Evolutionary conservation across 1,140 invertebrate species (phyloP), one percentile per base, ranked within the genome.

Genomic region (Calosoma granatense): DNA sequence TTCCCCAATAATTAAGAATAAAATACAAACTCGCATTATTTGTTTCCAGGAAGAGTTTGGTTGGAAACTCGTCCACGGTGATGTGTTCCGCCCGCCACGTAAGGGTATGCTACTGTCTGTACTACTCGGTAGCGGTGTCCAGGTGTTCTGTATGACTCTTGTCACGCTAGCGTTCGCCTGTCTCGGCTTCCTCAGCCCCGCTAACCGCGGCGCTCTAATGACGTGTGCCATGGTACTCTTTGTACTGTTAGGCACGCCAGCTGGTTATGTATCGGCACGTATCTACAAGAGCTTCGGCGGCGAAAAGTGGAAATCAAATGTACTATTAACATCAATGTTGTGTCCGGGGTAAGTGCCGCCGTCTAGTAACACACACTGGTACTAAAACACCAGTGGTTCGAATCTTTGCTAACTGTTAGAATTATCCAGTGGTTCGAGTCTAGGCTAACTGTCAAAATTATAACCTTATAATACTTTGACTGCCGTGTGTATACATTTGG

Each of bases 211-310:
- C 14, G 92, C 96, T 6, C 72, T 99, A 36, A 98, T 99, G 95
- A 99, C 96, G 2, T 98, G 94, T 74, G 89, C 94, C 15, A 84
- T 97, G 80, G 88, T 96, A 1, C 80, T 96, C 36, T 99, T 92
- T 74, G 95, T 98, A 1, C 86, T 94, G 57, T 79, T 98, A 14
- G 97, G 96, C 22, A 94, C 92, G 1, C 90, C 91, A 20, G 94
- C 95, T 58, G 97, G 97, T 6, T 98, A 96, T 74, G 87, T 94
- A 20, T 96, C 94, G 51, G 92, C 97, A 3, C 78, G 95, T 63
- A 86, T 99, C 61, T 99, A 98, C 72, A 99, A 98, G 78, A 96
- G 92, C 74, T 97, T 97, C 74, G 92, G 94, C 14, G 97, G 96
- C 14, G 87, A 97, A 64, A 92, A 94, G 69, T 99, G 97, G 97